phyloP scores from a whole-genome alignment of 2,888 invertebrate genomes.

The Prenolepis imparis region DNA sequence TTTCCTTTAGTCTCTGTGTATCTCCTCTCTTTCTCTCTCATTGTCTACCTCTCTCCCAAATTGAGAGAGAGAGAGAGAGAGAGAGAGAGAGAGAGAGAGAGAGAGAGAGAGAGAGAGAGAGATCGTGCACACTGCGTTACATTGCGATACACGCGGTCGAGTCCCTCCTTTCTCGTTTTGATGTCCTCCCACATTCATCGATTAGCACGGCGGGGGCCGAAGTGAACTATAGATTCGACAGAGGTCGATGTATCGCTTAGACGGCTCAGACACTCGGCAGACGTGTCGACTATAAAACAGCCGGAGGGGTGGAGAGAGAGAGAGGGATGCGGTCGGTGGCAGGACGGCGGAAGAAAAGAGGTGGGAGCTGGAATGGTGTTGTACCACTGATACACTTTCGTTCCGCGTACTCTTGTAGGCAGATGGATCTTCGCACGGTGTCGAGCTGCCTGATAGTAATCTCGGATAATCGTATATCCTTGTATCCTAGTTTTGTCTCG shows the following conservation, averaged over 20 bases:
- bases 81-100: conserved; percentile 44
- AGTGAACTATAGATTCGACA: conserved; percentile 78
- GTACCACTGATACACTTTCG: conserved; percentile 75
- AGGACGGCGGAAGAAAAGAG: too few species aligned
- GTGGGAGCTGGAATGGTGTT: conserved; percentile 60
- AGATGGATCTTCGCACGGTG: conserved; percentile 32
- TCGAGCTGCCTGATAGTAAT: neutral
- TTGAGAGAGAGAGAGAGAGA: conserved; percentile 8
- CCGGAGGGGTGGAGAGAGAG: conserved; percentile 55
- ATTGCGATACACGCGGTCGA: conserved; percentile 62
- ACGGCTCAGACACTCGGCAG: conserved; percentile 80
- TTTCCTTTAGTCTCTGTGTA: conserved; percentile 60
- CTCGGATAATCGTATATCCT: neutral
- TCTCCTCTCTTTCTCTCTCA: conserved; percentile 66
- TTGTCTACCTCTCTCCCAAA: conserved; percentile 12
- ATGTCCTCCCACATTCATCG: conserved; percentile 77
- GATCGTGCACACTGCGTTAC: conserved; percentile 77
- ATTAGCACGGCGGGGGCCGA: conserved; percentile 54
- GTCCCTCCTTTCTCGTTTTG: conserved; percentile 61
- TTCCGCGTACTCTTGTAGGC: conserved; percentile 44
- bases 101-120: neutral
- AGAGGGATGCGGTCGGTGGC: conserved; percentile 45
- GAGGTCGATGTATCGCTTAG: conserved; percentile 80
- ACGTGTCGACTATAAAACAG: conserved; percentile 79
- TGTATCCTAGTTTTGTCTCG: conserved; percentile 1